A percentile compares a stretch with the other conserved stretches of the same genome.
Evolutionary conservation across 2,888 invertebrate species (phyloP).

Genomic region (Thelaira solivaga): DNA sequence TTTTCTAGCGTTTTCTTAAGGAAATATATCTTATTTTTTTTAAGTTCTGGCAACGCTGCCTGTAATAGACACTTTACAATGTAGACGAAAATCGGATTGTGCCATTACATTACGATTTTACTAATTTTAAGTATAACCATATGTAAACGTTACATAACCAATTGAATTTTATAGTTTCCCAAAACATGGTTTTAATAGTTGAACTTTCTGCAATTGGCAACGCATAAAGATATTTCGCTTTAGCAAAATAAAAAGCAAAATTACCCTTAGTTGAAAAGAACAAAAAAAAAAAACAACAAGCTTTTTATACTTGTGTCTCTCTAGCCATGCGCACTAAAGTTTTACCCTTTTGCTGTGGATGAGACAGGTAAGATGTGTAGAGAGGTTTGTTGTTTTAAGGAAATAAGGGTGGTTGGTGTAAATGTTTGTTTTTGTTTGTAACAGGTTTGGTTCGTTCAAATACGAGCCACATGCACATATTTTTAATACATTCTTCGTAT

Average conservation of each 20-base stretch:
- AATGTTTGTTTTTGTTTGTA: neutral
- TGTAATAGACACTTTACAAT: too few species aligned
- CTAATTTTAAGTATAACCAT: too few species aligned
- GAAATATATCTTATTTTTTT: too few species aligned
- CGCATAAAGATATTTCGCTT: neutral
- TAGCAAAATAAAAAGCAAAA: slow-evolving; percentile 30
- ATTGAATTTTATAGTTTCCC: too few species aligned
- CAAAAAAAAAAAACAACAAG: neutral
- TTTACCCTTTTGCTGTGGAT: slow-evolving; percentile 1
- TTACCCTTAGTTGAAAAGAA: slow-evolving; percentile 20
- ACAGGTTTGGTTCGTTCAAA: slow-evolving; percentile 16
- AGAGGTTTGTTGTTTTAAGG: neutral
- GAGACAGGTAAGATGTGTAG: neutral
- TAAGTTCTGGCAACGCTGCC: too few species aligned
- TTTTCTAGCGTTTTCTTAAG: too few species aligned
- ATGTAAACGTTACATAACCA: too few species aligned
- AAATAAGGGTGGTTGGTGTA: slow-evolving; percentile 35
- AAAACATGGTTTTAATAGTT: too few species aligned
- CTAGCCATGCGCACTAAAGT: slow-evolving; percentile 28
- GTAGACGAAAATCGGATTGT: too few species aligned
- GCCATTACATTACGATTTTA: too few species aligned
- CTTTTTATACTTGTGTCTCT: neutral
- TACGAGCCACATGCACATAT: neutral
- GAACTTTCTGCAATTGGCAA: slow-evolving; percentile 30
- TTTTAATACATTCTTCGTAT: neutral